These are phyloP conservation scores for Tachysurus vachellii DNA, from an alignment of 2,113 vertebrate species.

Conservation along the genomic window DNA sequence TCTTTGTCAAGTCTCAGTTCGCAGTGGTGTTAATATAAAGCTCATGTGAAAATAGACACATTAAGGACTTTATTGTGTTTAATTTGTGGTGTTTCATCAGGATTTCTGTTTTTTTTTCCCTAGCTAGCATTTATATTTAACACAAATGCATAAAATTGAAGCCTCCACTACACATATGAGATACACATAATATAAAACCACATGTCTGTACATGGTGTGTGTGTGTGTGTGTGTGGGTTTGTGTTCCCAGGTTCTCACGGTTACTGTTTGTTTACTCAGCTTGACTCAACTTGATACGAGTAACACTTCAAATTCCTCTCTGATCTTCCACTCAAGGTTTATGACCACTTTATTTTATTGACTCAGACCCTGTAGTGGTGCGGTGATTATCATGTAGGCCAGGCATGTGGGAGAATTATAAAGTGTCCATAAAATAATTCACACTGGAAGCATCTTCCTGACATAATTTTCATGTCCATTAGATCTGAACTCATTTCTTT, in stretches of 20 bases:
- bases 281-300: not conserved
- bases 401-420: not conserved
- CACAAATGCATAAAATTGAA: not conserved
- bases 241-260: constrained; percentile 10
- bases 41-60: too few species aligned
- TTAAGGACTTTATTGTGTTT: too few species aligned
- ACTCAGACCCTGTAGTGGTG: not conserved
- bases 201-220: not conserved
- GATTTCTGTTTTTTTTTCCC: too few species aligned
- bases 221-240: not conserved
- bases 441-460: not conserved
- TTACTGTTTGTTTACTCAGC: constrained; percentile 16
- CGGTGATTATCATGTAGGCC: not conserved
- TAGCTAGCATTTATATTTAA: not conserved
- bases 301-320: not conserved
- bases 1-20: too few species aligned
- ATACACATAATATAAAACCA: not conserved
- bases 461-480: not conserved
- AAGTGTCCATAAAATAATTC: not conserved
- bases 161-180: not conserved
- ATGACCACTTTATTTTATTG: not conserved
- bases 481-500: too few species aligned
- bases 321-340: not conserved
- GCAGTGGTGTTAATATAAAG: too few species aligned
- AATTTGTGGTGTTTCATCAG: too few species aligned